phyloP scores from a whole-genome alignment of 2,797 vertebrate genomes.

The Staurois parvus region DNA sequence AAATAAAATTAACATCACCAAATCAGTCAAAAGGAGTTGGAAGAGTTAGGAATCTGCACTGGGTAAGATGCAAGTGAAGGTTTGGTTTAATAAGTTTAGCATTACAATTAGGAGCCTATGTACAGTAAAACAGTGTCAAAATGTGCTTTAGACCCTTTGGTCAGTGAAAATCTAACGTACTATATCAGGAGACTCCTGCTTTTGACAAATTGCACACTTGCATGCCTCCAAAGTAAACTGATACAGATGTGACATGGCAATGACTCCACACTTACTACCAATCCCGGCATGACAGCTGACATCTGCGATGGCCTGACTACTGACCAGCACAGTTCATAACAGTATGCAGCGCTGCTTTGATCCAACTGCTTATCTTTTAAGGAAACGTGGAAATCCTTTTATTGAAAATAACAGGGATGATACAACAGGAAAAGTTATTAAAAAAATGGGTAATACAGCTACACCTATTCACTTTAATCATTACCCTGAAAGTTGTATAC shows the following conservation, averaged over 20 bases:
- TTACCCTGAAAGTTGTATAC: too few relatives aligned
- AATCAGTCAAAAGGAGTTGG: too few relatives aligned
- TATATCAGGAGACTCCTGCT: constrained; percentile 22
- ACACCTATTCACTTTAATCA: too few relatives aligned
- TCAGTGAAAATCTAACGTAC: neutral
- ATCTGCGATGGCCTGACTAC: neutral
- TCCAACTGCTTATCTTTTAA: too few relatives aligned
- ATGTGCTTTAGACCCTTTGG: neutral
- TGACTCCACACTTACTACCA: constrained; percentile 10
- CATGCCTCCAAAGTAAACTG: constrained; percentile 44
- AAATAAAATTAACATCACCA: too few relatives aligned
- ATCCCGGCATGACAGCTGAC: constrained; percentile 7
- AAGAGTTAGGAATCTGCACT: too few relatives aligned
- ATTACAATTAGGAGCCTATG: neutral
- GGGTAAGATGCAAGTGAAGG: too few relatives aligned
- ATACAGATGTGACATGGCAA: constrained; percentile 23
- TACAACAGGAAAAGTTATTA: too few relatives aligned
- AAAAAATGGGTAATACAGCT: too few relatives aligned
- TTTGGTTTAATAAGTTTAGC: too few relatives aligned
- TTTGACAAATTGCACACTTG: constrained; percentile 5
- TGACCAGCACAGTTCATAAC: neutral
- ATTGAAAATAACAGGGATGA: too few relatives aligned
- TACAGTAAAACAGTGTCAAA: neutral
- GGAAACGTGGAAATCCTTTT: too few relatives aligned
- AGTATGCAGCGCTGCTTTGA: neutral